phyloP scores from a whole-genome alignment of 2,113 vertebrate species.

The Ciconia stormi region DNA sequence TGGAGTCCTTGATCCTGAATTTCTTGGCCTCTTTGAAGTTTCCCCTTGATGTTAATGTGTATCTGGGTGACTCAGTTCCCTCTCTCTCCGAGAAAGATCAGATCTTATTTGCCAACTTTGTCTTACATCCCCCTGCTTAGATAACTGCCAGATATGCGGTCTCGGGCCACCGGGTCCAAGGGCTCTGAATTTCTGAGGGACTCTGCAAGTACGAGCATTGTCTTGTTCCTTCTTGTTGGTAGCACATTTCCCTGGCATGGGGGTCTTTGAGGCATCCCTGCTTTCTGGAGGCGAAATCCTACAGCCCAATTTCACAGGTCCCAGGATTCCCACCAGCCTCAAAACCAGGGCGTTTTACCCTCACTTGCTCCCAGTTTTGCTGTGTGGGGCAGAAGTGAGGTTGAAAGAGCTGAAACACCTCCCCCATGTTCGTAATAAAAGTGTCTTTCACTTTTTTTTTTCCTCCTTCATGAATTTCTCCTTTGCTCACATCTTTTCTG shows the following conservation, averaged over 20 bases:
- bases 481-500: not conserved
- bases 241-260: fast-evolving
- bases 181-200: not conserved
- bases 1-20: constrained; percentile 38
- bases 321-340: not conserved
- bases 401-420: not conserved
- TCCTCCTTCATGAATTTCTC: not conserved
- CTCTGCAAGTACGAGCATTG: not conserved
- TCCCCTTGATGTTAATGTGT: constrained; percentile 34
- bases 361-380: not conserved
- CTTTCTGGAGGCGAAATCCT: not conserved
- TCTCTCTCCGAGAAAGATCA: not conserved
- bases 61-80: constrained; percentile 39
- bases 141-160: not conserved
- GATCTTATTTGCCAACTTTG: constrained; percentile 42
- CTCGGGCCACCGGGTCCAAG: not conserved
- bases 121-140: not conserved
- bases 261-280: not conserved
- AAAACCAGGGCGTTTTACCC: not conserved
- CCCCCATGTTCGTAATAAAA: not conserved
- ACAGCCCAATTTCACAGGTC: not conserved
- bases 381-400: not conserved
- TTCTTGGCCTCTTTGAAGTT: constrained; percentile 61
- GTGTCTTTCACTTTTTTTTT: not conserved
- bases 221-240: not conserved